phyloP scores from a whole-genome alignment of 2,888 invertebrate genomes.

The Apoderus coryli region DNA sequence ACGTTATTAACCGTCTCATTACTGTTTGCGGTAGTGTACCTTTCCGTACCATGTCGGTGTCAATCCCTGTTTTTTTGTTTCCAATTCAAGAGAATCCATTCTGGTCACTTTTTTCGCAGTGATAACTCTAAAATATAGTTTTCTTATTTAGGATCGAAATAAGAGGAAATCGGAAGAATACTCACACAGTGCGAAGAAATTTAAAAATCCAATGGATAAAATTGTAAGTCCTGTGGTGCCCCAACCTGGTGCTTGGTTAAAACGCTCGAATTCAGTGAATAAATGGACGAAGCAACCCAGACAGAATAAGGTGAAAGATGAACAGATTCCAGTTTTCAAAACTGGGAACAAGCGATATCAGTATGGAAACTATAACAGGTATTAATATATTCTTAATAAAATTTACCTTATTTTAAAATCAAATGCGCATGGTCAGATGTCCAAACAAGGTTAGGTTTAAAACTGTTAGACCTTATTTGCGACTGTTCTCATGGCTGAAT shows the following conservation, averaged over 20 bases:
- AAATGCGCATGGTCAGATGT: too few relatives aligned
- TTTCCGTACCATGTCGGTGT: too few relatives aligned
- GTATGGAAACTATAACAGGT: slow-evolving; percentile 91
- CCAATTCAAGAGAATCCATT: too few relatives aligned
- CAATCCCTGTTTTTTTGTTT: too few relatives aligned
- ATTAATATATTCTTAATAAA: slow-evolving; percentile 11
- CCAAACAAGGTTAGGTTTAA: too few relatives aligned
- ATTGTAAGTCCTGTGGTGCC: slow-evolving; percentile 87
- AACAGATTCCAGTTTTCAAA: slow-evolving; percentile 47
- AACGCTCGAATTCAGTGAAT: slow-evolving; percentile 35
- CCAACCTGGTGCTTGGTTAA: slow-evolving; percentile 71
- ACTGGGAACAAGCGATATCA: slow-evolving; percentile 69
- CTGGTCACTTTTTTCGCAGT: too few relatives aligned
- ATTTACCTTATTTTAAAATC: not conserved
- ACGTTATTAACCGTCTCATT: too few relatives aligned
- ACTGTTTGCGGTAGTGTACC: too few relatives aligned
- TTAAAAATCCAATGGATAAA: slow-evolving; percentile 65
- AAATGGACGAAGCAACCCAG: slow-evolving; percentile 32
- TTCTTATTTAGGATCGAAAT: not conserved
- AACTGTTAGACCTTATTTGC: too few relatives aligned
- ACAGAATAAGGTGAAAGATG: slow-evolving; percentile 30
- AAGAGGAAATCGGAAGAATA: slow-evolving; percentile 37
- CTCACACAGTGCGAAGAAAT: slow-evolving; percentile 37
- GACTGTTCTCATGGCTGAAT: too few relatives aligned
- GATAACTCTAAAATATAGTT: too few relatives aligned